Evolutionary conservation across 2,113 vertebrate genomes (phyloP).

Genomic region (Hystrix cristata): DNA sequence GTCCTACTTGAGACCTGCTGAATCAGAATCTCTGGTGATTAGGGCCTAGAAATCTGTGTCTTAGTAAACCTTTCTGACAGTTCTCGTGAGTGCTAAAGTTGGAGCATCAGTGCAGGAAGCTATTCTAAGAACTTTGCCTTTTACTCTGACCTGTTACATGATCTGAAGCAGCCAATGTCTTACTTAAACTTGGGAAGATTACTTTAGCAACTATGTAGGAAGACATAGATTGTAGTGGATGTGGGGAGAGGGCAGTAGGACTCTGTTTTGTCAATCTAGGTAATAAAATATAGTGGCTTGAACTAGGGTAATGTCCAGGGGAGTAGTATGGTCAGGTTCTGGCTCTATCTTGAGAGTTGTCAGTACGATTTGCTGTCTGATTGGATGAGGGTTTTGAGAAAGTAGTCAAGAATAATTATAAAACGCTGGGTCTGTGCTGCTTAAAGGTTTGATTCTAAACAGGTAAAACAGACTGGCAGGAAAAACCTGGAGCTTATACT

Average conservation of each 20-base stretch:
- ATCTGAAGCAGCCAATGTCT: background rate
- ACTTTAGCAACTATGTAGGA: background rate
- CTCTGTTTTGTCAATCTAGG: background rate
- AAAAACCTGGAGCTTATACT: constrained; percentile 4
- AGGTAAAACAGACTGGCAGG: background rate
- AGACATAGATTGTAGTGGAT: background rate
- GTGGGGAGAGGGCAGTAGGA: background rate
- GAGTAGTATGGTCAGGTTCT: background rate
- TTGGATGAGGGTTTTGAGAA: background rate
- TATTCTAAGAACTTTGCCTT: constrained; percentile 7
- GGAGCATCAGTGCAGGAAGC: background rate
- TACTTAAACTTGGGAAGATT: constrained; percentile 28
- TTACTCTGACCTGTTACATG: constrained; percentile 6
- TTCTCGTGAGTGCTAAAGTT: background rate
- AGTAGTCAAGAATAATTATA: background rate
- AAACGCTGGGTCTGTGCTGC: background rate
- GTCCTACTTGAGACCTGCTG: background rate
- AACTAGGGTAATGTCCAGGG: background rate
- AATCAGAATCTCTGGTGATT: constrained; percentile 25
- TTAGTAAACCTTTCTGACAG: constrained; percentile 7
- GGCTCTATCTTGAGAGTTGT: background rate
- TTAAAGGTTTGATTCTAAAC: background rate
- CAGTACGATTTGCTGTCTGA: background rate
- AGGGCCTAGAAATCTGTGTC: background rate
- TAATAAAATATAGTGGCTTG: constrained; percentile 6